These are phyloP conservation scores for Epistrophella euchroma DNA, from an alignment of 2,888 invertebrate genomes.

Conservation along the genomic window DNA sequence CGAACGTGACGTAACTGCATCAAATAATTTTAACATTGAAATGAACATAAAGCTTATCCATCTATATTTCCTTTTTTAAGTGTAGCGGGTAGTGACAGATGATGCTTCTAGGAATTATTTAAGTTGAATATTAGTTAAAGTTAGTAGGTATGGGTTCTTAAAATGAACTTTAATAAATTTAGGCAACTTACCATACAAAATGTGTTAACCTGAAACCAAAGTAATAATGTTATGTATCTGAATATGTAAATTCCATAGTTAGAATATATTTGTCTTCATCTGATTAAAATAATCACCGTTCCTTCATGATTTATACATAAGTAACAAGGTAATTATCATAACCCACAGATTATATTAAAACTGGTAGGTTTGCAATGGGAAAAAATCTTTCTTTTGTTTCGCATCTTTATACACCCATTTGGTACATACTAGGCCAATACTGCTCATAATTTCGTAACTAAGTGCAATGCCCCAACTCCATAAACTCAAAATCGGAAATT, in stretches of 20 bases:
- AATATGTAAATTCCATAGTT: neutral
- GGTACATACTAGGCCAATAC: no score
- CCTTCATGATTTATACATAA: no score
- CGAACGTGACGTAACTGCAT: constrained; percentile 64
- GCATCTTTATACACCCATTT: no score
- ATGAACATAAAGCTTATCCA: constrained; percentile 40
- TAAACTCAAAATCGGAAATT: no score
- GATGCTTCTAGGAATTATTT: constrained; percentile 17
- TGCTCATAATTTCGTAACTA: no score
- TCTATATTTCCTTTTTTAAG: constrained; percentile 50
- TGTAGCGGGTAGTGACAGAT: constrained; percentile 24
- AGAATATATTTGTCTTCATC: no score
- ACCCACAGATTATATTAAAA: no score
- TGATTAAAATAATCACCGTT: no score
- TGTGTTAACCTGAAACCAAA: neutral
- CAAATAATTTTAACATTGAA: constrained; percentile 57
- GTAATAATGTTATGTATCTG: neutral
- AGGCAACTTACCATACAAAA: neutral
- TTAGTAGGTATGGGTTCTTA: neutral
- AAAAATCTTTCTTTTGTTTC: no score
- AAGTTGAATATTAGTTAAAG: neutral
- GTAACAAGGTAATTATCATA: no score
- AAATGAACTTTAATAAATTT: neutral
- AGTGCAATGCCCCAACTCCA: no score
- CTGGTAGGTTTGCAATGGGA: no score